phyloP scores from a whole-genome alignment of 2,113 vertebrate genomes.

The Tyrannus savana region DNA sequence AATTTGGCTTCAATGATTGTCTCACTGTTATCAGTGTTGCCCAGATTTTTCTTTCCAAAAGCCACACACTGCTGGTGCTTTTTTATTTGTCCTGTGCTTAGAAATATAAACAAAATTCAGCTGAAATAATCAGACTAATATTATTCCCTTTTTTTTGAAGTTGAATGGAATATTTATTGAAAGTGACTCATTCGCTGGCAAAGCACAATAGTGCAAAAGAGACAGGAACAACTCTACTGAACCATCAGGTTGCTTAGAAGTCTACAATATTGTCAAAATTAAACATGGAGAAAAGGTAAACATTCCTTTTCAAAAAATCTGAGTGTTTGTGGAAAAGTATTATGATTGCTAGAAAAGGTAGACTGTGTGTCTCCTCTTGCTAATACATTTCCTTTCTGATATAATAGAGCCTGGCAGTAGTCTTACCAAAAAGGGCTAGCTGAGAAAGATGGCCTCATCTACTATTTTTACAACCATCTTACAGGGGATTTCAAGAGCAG shows the following conservation, averaged over 20 bases:
- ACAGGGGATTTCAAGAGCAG: neutral
- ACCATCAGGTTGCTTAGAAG: neutral
- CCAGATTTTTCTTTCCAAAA: neutral
- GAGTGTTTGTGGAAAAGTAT: neutral
- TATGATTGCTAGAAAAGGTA: neutral
- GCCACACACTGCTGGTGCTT: neutral
- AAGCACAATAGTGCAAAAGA: neutral
- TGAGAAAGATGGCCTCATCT: neutral
- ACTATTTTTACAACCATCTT: neutral
- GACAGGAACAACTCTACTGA: neutral
- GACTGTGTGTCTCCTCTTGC: neutral
- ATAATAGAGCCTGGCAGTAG: fast-evolving
- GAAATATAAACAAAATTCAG: neutral
- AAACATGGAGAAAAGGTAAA: neutral
- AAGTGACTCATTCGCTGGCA: neutral
- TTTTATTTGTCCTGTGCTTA: neutral
- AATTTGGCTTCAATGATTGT: neutral
- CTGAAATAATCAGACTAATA: neutral
- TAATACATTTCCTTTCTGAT: neutral
- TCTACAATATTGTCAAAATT: neutral
- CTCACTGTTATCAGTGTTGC: neutral
- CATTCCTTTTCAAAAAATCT: neutral
- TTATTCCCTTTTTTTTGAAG: neutral
- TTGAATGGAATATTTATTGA: neutral
- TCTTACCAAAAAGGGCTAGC: neutral